A percentile compares a stretch with the other conserved stretches of the same genome.
These are phyloP conservation scores for Ormyrus labotus DNA, from an alignment of 2,888 invertebrate species.

Conservation along the genomic window DNA sequence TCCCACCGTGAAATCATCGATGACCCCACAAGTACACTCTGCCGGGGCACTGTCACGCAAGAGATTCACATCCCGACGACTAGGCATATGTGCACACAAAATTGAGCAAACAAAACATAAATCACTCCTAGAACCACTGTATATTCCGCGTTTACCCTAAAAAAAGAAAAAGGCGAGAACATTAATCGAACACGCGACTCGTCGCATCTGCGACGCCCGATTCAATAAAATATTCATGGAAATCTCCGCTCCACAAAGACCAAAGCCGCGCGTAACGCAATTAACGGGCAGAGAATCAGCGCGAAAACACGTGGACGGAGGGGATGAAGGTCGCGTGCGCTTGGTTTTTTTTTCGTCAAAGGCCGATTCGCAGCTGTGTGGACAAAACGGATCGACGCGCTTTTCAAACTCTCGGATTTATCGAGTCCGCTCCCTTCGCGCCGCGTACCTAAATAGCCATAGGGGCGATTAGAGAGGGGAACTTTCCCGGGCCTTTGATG, in stretches of 20 bases:
- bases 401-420: slow-evolving; percentile 39
- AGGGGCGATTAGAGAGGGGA: no score
- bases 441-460: no score
- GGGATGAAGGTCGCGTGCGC: not conserved
- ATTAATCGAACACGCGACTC: not conserved
- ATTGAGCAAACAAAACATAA: slow-evolving; percentile 27
- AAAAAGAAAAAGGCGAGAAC: not conserved
- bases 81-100: not conserved
- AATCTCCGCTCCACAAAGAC: not conserved
- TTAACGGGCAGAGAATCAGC: slow-evolving; percentile 17
- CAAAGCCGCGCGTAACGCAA: slow-evolving; percentile 20
- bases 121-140: not conserved
- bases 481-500: no score
- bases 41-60: no score
- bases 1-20: no score
- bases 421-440: not conserved
- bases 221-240: slow-evolving; percentile 23
- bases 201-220: slow-evolving; percentile 9
- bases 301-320: slow-evolving; percentile 12
- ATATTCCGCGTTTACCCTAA: not conserved
- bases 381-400: slow-evolving; percentile 30
- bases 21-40: no score
- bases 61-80: no score
- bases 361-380: slow-evolving; percentile 43
- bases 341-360: slow-evolving; percentile 1